These are phyloP conservation scores for Margaritifera margaritifera DNA, from an alignment of 2,888 invertebrate species.

Conservation along the genomic window DNA sequence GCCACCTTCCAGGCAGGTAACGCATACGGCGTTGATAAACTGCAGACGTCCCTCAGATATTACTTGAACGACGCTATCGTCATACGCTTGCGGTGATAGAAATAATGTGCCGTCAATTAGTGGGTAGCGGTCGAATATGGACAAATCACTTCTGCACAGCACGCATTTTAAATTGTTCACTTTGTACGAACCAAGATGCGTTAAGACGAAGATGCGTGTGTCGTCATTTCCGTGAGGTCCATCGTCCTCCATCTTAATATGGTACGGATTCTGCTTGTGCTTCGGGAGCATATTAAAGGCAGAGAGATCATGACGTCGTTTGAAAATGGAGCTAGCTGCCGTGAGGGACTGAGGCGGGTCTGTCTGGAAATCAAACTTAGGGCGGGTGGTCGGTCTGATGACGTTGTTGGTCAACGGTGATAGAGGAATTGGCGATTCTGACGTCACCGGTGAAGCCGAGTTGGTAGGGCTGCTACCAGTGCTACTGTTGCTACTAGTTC, in stretches of 20 bases:
- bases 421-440: conserved; percentile 50
- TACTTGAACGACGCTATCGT: conserved; percentile 74
- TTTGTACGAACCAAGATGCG: conserved; percentile 92
- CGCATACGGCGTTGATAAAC: conserved; percentile 94
- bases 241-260: conserved; percentile 99
- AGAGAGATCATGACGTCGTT: conserved; percentile 93
- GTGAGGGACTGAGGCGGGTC: conserved; percentile 26
- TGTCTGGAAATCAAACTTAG: conserved; percentile 35
- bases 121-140: conserved; percentile 97
- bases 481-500: conserved; percentile 72
- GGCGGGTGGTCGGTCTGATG: conserved; percentile 24
- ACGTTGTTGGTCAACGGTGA: conserved; percentile 42
- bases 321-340: conserved; percentile 81
- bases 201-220: conserved; percentile 94
- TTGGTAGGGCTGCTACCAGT: conserved; percentile 72
- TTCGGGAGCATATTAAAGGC: conserved; percentile 84
- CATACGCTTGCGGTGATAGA: conserved; percentile 93
- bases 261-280: conserved; percentile 98
- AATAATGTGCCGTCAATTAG: conserved; percentile 98
- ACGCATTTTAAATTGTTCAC: conserved; percentile 86
- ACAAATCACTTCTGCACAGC: conserved; percentile 88
- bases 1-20: conserved; percentile 88
- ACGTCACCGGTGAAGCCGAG: conserved; percentile 52
- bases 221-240: conserved; percentile 99
- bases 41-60: conserved; percentile 86